These are phyloP conservation scores for Corydoras maculifer DNA, from an alignment of 2,113 vertebrate genomes.

Conservation along the genomic window DNA sequence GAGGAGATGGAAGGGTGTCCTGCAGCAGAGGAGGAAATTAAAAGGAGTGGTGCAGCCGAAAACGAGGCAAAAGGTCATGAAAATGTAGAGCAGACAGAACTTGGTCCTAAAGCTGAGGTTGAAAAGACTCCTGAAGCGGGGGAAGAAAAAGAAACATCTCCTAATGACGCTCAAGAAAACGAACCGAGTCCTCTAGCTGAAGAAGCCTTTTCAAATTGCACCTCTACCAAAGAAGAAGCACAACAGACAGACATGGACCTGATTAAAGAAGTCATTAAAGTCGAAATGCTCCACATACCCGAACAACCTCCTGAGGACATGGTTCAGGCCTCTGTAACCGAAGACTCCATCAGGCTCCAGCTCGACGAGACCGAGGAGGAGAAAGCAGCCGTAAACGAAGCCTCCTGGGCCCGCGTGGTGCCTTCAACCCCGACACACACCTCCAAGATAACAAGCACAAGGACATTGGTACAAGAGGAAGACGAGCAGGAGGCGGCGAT, in stretches of 20 bases:
- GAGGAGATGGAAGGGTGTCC: neutral
- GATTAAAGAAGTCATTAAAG: no score
- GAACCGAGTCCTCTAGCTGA: no score
- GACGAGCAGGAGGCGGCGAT: conserved; percentile 10
- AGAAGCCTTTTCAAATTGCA: no score
- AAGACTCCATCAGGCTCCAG: neutral
- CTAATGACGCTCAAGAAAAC: neutral
- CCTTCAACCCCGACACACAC: conserved; percentile 19
- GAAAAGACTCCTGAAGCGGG: neutral
- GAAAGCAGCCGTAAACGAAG: neutral
- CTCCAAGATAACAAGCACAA: conserved; percentile 31
- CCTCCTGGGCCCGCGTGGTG: neutral
- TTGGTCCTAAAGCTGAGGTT: neutral
- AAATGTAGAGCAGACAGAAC: neutral
- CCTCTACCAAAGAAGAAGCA: no score
- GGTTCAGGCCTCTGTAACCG: no score
- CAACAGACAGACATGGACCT: no score
- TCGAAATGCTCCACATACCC: no score
- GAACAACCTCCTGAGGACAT: no score
- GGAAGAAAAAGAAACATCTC: neutral
- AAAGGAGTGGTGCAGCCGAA: neutral
- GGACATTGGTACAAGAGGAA: neutral
- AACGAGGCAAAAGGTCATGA: neutral
- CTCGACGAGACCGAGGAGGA: conserved; percentile 20
- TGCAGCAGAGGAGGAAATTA: neutral